Percentiles rank a stretch among this genome's conserved stretches.
Evolutionary conservation across 2,888 invertebrate genomes (phyloP).

Genomic region (Lasioglossum lativentre): DNA sequence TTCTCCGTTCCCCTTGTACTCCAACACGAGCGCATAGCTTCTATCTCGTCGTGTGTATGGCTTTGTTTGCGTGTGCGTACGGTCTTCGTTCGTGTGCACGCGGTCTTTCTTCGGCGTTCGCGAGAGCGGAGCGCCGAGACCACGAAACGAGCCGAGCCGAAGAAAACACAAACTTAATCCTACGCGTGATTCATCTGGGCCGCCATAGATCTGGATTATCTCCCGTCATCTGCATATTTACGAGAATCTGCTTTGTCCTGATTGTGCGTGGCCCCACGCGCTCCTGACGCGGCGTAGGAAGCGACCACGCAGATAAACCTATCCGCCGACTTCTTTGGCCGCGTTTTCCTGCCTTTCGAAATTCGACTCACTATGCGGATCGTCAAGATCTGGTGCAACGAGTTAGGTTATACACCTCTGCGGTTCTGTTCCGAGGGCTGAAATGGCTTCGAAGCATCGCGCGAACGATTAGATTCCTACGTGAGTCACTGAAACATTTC

Average conservation of each 20-base stretch:
- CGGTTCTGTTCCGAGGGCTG: background rate
- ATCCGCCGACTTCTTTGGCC: conserved; percentile 2
- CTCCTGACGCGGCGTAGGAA: conserved; percentile 30
- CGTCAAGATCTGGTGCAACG: background rate
- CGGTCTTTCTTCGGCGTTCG: conserved; percentile 24
- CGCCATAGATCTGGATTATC: conserved; percentile 82
- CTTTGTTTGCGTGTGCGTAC: background rate
- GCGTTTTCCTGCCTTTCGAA: conserved; percentile 40
- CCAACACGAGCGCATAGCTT: background rate
- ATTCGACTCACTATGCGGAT: conserved; percentile 15
- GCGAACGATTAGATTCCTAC: background rate
- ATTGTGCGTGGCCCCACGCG: conserved; percentile 71
- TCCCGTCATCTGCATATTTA: conserved; percentile 83
- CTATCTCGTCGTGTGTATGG: background rate
- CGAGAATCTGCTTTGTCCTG: conserved; percentile 76
- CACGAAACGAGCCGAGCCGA: conserved; percentile 70
- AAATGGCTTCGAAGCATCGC: background rate
- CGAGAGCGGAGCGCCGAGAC: conserved; percentile 35
- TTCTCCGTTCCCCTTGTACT: conserved; percentile 8
- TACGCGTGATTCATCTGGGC: conserved; percentile 78
- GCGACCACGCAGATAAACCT: conserved; percentile 18
- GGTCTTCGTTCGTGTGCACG: background rate
- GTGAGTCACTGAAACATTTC: background rate
- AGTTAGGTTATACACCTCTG: background rate
- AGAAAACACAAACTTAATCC: conserved; percentile 80